phyloP scores from a whole-genome alignment of 2,113 vertebrate species.

The Apodemus sylvaticus region DNA sequence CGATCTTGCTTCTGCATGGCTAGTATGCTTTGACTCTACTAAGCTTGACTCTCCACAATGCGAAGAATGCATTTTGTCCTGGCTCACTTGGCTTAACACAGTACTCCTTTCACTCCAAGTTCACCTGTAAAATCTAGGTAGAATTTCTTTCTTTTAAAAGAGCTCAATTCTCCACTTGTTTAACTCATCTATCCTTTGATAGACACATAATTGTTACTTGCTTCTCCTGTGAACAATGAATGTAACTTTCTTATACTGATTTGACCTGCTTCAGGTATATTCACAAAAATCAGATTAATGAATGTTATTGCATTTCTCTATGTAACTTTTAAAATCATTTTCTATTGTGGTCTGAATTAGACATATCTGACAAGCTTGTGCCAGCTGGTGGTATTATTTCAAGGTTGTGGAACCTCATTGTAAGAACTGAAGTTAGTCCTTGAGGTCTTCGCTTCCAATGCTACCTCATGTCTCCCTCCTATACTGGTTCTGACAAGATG shows the following conservation, averaged over 20 bases:
- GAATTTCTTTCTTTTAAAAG: background rate
- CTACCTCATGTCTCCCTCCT: background rate
- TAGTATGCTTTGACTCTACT: background rate
- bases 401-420: too few relatives aligned
- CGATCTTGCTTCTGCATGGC: background rate
- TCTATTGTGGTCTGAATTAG: background rate
- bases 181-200: too few relatives aligned
- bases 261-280: background rate
- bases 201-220: background rate
- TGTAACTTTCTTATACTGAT: background rate
- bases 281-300: background rate
- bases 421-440: background rate
- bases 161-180: background rate
- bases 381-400: background rate
- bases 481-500: background rate
- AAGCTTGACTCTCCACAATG: too few relatives aligned
- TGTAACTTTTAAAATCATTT: background rate
- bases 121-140: background rate
- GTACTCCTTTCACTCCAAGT: background rate
- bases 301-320: background rate
- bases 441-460: background rate
- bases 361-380: too few relatives aligned
- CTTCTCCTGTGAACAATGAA: background rate
- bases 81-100: background rate
- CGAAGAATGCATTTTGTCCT: background rate